Conservation (phyloP, 2,113 vertebrate species). For the Noturus placidus region DNA sequence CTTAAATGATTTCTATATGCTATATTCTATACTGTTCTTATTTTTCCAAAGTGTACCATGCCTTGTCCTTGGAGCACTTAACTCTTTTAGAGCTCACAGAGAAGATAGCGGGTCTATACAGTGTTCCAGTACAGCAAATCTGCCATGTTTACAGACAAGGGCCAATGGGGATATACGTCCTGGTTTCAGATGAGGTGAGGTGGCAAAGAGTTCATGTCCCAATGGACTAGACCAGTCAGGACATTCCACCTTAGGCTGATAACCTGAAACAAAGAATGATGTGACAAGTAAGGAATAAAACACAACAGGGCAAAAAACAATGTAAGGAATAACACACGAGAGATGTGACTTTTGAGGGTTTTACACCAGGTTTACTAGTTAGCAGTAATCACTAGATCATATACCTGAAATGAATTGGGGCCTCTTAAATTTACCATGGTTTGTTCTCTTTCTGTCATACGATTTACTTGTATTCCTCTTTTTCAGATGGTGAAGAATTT, state of each 20-base stretch:
- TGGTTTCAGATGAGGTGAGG: slow-evolving; percentile 90
- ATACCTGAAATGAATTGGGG: neutral
- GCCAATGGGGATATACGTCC: slow-evolving; percentile 84
- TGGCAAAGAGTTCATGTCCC: neutral
- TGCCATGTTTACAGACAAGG: slow-evolving; percentile 86
- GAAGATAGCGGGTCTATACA: slow-evolving; percentile 88
- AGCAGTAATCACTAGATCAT: neutral
- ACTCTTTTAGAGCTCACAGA: slow-evolving; percentile 85
- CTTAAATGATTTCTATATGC: neutral
- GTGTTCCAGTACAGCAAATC: slow-evolving; percentile 85
- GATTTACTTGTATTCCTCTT: neutral
- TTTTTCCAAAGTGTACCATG: slow-evolving; percentile 83
- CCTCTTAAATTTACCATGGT: neutral
- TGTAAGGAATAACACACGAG: neutral
- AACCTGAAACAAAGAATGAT: neutral
- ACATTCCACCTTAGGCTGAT: neutral
- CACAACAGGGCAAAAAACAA: neutral
- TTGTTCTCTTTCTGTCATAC: neutral
- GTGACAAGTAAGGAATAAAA: neutral
- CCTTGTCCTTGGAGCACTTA: slow-evolving; percentile 88
- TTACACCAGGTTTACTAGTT: neutral
- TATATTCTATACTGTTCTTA: slow-evolving; percentile 10
- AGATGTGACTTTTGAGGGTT: neutral
- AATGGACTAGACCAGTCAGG: neutral
- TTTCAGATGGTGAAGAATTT: slow-evolving; percentile 94